Percentiles rank a stretch among this genome's conserved stretches.
phyloP scores from a whole-genome alignment of 2,888 invertebrate species.

The Spilosoma lubricipeda region DNA sequence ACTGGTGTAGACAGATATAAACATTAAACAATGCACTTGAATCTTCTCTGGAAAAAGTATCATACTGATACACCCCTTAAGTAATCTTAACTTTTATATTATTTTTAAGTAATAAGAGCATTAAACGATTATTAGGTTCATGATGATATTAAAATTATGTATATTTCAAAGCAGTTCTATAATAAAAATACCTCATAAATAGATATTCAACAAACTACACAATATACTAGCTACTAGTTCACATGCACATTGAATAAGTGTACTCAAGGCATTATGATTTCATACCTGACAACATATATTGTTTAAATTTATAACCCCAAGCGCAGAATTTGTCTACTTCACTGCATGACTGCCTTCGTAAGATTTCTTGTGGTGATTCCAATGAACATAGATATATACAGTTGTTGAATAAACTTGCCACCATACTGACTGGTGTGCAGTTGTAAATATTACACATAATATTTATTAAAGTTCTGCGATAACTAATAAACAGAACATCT shows the following conservation, averaged over 20 bases:
- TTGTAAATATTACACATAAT: constrained; percentile 54
- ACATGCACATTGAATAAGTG: background rate
- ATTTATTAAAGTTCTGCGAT: constrained; percentile 59
- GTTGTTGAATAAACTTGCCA: constrained; percentile 54
- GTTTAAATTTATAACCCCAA: constrained; percentile 55
- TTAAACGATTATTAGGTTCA: background rate
- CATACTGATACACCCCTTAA: background rate
- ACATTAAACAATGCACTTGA: background rate
- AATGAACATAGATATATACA: constrained; percentile 57
- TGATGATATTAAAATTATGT: background rate
- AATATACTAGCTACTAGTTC: background rate
- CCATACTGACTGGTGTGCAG: constrained; percentile 42
- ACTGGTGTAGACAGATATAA: no score
- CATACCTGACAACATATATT: constrained; percentile 57
- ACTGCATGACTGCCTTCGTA: constrained; percentile 31
- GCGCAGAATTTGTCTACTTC: constrained; percentile 43
- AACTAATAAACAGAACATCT: constrained; percentile 49
- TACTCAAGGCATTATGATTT: background rate
- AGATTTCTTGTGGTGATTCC: constrained; percentile 43
- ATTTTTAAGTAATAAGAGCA: background rate
- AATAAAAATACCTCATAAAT: background rate
- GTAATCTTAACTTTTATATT: background rate
- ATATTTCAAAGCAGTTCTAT: background rate
- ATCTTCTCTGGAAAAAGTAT: background rate
- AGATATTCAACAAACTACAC: background rate